Base-by-base conservation (phyloP, 2,888 invertebrate genomes). In the Parapristionchus giblindavisi region DNA sequence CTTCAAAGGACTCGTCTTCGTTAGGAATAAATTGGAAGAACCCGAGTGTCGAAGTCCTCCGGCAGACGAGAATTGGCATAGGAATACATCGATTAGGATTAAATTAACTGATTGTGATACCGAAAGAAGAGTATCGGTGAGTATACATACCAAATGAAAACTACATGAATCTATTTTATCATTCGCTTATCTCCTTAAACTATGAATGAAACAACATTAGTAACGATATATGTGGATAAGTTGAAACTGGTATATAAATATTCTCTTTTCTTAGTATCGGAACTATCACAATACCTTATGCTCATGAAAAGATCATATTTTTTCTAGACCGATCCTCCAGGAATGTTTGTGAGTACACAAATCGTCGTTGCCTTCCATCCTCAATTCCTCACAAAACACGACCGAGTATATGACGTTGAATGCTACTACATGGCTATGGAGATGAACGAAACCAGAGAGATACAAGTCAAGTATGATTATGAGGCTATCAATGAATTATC, bases 381-480 rank as follows among this genome's bases (percentile, higher is more conserved):
- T 3, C 84, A 87, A 40, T 85, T 82, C 65, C 76, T 87, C n/a
- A 86, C 85, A 14, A 87, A 83, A 63, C 78, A 78, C 61, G 87
- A 87, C 78, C 78, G 83, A 61, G 81, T 87, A 56, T 87, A 83
- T 76, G 80, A 82, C 48, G 81, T 87, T 11, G 84, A 85, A 75
- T 87, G 87, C 79, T 87, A 84, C 77, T 87, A 87, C 76, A 87
- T 87, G 87, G 86, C 87, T 77, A 85, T 85, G 84, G 81, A 84
- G 77, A 76, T 84, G 24, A 74, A 79, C 38, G 77, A 85, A 71
- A 80, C 82, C 29, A 84, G 84, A 52, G 83, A 85, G 76, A 82
- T 87, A 60, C 78, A 81, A 51, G 83, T 87, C 75, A 85, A 80
- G 87, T 87, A 68, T 38, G 8, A 61, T 70, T 61, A 24, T 32